Base-by-base conservation (phyloP, 2,113 vertebrate genomes). In the Amblyopsis rosae region DNA sequence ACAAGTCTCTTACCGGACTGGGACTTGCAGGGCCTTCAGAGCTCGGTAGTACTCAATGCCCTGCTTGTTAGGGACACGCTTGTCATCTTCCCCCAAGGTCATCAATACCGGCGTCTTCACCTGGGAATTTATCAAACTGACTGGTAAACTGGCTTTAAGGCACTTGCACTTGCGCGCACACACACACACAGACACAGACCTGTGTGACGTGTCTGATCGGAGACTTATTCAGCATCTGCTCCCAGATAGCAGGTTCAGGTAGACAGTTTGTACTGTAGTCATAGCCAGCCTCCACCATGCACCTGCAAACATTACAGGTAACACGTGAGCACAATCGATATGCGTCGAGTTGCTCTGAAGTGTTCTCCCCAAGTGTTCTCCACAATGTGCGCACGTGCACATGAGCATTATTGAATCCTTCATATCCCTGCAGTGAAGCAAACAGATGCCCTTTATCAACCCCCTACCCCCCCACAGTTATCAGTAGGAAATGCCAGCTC, bases 21-120 rank as follows among this genome's bases (percentile, higher is more conserved):
- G 93, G 48, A 96, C 55, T 0, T 93, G 89, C 15, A 88, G 90
- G 70, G 93, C 90, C 84, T 95, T 96, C 47, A 99, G 91, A n/a
- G 95, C 95, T 65, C 68, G 95, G 84, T 98, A 98, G 80, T 95
- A 98, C 77, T 98, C 98, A 12, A 98, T 81, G 3, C 98, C 96
- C 87, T 99, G 98, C 67, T 93, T 95, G 71, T 88, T 94, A 9
- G 95, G 97, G 3, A 97, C 97, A 2, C 96, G 95, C 64, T 83
- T 92, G 86, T 98, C 96, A 0, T 97, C 94, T 62, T 97, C 95
- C 47, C 96, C 97, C 70, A 99, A 76, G 76, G 94, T 89, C 53
- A 99, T 88, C 64, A 99, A 82, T 32, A 99, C 93, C 0, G 98
- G 96, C 0, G 94, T 93, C 62, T 92, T 93, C 11, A 99, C 96